A percentile compares a stretch with the other conserved stretches of the same genome.
Conservation (phyloP, 2,888 invertebrate genomes). For the Spisula solida region DNA sequence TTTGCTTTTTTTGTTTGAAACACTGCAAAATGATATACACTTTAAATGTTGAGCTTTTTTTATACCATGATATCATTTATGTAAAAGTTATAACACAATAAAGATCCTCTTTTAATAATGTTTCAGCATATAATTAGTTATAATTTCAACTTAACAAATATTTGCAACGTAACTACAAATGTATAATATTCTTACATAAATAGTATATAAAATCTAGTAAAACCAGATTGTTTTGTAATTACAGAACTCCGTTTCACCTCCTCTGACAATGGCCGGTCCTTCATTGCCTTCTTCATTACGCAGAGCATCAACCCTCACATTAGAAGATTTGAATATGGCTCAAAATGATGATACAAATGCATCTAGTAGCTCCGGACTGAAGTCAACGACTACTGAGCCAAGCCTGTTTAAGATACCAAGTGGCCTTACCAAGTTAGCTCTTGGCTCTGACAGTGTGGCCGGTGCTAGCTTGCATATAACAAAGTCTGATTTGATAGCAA, state of each 20-base stretch:
- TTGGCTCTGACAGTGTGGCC: slow-evolving; percentile 29
- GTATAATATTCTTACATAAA: too few species aligned
- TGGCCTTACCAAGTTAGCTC: slow-evolving; percentile 61
- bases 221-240: neutral
- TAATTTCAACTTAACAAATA: too few species aligned
- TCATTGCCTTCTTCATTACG: neutral
- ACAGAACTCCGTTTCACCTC: slow-evolving; percentile 24
- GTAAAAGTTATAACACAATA: too few species aligned
- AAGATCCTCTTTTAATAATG: too few species aligned
- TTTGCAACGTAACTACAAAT: too few species aligned
- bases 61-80: too few species aligned
- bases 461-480: neutral
- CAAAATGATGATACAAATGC: slow-evolving; percentile 42
- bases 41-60: too few species aligned
- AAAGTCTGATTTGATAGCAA: slow-evolving; percentile 34
- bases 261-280: neutral
- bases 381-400: neutral
- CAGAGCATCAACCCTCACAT: neutral
- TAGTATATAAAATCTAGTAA: too few species aligned
- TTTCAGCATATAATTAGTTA: too few species aligned
- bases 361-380: slow-evolving; percentile 49
- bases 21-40: too few species aligned
- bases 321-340: neutral
- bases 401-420: slow-evolving; percentile 41
- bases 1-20: too few species aligned